phyloP scores from a whole-genome alignment of 2,888 invertebrate species.

The Emmelina monodactyla region DNA sequence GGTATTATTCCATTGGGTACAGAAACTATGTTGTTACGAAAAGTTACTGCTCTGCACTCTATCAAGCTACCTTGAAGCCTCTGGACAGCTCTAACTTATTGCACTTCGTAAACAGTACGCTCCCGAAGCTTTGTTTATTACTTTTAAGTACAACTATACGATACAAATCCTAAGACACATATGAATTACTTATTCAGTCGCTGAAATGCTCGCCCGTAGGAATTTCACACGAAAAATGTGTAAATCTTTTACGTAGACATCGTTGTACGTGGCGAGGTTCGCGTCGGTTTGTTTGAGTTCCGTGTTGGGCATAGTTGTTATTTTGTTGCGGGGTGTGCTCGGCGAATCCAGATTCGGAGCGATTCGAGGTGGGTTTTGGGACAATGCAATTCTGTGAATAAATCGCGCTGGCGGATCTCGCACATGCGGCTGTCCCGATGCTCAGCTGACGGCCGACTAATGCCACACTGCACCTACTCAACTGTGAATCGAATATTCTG shows the following conservation, averaged over 20 bases:
- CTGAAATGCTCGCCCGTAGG: not conserved
- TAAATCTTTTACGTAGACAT: not conserved
- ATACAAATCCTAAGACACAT: too few relatives aligned
- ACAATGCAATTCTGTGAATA: slow-evolving; percentile 54
- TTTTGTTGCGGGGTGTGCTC: slow-evolving; percentile 19
- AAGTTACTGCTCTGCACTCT: too few relatives aligned
- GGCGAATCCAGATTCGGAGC: slow-evolving; percentile 56
- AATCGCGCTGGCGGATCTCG: slow-evolving; percentile 28
- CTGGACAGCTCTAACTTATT: too few relatives aligned
- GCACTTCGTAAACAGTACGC: too few relatives aligned
- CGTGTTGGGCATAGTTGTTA: too few relatives aligned
- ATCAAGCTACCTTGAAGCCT: too few relatives aligned
- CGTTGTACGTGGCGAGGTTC: not conserved
- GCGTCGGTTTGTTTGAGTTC: too few relatives aligned
- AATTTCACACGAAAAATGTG: not conserved
- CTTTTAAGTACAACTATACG: too few relatives aligned
- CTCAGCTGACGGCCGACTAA: slow-evolving; percentile 16
- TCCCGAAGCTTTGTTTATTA: too few relatives aligned
- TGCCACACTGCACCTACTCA: slow-evolving; percentile 11
- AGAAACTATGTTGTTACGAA: too few relatives aligned
- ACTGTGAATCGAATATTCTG: slow-evolving; percentile 1
- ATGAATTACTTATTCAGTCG: not conserved
- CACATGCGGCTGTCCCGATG: slow-evolving; percentile 1
- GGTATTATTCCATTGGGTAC: too few relatives aligned
- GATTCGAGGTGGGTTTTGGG: slow-evolving; percentile 49